Evolutionary conservation across 2,113 vertebrate species (phyloP), one percentile per base, ranked within the genome.

Genomic region (Percopsis transmontana): DNA sequence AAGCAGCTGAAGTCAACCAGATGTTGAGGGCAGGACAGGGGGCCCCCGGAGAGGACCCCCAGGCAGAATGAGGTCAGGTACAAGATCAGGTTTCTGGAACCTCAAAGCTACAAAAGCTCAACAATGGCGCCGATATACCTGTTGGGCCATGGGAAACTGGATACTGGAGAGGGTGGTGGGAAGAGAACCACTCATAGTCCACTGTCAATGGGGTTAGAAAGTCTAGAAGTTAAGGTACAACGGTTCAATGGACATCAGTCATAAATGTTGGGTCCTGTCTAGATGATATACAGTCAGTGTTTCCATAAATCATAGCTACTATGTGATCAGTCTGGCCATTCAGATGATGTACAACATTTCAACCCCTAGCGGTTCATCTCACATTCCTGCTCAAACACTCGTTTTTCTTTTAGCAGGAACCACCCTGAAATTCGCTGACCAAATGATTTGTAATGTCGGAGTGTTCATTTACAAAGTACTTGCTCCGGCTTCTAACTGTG

Each of bases 61-160:
- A 79, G 85, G 91, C 88, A 79, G 74, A 89, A 91, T 91, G 91
- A 91, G 91, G 90, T 92, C 92, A 92, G 88, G 83, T 84, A 89
- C 75, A 70, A 80, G 89, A 91, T 92, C 88, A 72, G 74, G 84
- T 93, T 93, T 89, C 92, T 88, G 71, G 74, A 81, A 68, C 82
- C 90, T 90, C 84, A 87, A 80, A 85, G 87, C 71, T 80, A 85
- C 86, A 86, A 86, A 83, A 84, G 74, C 54, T 72, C 75, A 81
- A 91, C 89, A 91, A 89, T 88, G 88, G 87, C 90, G 89, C 72
- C 76, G 80, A 90, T 90, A 86, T 90, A 91, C 89, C 90, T 90
- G 90, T 87, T 81, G 77, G 81, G 77, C 74, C 78, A 74, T 70
- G 60, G 5, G 90, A 90, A 90, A 93, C 70, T 66, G 76, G 86